phyloP scores from a whole-genome alignment of 2,888 invertebrate species.

The Auanema freiburgensis region DNA sequence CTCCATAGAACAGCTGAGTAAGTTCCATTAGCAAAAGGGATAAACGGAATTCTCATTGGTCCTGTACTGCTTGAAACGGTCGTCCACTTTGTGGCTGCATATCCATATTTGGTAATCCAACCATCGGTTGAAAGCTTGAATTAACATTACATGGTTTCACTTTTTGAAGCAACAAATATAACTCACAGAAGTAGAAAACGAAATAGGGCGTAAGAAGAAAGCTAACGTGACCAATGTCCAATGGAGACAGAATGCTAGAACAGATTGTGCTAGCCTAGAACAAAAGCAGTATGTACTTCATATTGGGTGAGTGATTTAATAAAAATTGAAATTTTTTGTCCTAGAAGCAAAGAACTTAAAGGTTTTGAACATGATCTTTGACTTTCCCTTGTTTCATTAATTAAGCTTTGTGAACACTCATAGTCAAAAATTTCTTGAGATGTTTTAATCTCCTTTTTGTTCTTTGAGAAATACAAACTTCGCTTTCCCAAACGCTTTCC shows the following conservation, averaged over 20 bases:
- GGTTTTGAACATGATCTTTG: neutral
- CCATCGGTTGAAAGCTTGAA: conserved; percentile 10
- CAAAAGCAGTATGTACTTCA: neutral
- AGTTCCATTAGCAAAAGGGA: conserved; percentile 1
- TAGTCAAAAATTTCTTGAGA: neutral
- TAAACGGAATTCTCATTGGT: neutral
- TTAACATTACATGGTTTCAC: neutral
- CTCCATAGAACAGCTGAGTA: neutral
- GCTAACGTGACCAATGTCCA: conserved; percentile 85
- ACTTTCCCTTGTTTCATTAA: neutral
- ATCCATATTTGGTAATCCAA: conserved; percentile 8
- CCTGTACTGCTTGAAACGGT: conserved; percentile 4
- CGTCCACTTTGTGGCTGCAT: neutral
- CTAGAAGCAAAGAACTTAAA: neutral
- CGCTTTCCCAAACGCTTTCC: conserved; percentile 92
- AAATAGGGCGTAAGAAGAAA: conserved; percentile 78
- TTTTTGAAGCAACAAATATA: neutral
- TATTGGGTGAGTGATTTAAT: no score
- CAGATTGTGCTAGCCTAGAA: conserved; percentile 68
- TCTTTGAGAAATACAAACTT: conserved; percentile 69
- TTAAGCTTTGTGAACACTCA: neutral
- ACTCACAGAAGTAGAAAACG: conserved; percentile 43
- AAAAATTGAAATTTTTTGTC: no score
- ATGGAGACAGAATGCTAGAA: conserved; percentile 85
- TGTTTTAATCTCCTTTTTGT: neutral